A percentile compares a stretch with the other conserved stretches of the same genome.
phyloP scores from a whole-genome alignment of 1,140 invertebrate genomes.

The Babylonia areolata region DNA sequence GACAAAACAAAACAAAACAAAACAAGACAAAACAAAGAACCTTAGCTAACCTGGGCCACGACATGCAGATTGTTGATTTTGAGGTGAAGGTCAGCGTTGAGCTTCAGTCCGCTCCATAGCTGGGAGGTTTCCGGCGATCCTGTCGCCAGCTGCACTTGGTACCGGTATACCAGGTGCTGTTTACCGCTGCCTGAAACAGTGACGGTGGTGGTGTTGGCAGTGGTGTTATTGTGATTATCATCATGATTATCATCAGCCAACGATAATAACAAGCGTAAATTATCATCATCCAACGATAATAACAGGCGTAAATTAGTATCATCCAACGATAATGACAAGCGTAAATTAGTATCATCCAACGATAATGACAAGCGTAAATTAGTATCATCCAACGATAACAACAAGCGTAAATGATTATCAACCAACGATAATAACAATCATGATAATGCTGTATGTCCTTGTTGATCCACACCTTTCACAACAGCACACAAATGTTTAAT shows the following conservation, averaged over 20 bases:
- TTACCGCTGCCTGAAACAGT: too few species aligned
- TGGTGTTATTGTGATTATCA: too few species aligned
- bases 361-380: too few species aligned
- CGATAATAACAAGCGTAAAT: background rate
- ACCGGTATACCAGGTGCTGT: background rate
- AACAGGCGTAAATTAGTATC: background rate
- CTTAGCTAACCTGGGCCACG: background rate
- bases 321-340: background rate
- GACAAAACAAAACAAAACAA: too few species aligned
- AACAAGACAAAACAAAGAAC: too few species aligned
- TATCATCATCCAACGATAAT: background rate
- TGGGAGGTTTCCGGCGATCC: background rate
- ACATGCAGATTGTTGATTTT: background rate
- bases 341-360: background rate
- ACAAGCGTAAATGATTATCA: background rate
- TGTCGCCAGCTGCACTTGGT: slow-evolving; percentile 2
- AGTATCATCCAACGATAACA: background rate
- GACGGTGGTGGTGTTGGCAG: background rate
- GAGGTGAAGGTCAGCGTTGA: background rate
- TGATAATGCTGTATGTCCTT: background rate
- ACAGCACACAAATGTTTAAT: background rate
- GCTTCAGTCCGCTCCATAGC: slow-evolving; percentile 10
- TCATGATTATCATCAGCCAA: background rate
- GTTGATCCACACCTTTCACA: background rate
- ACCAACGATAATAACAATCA: too few species aligned